phyloP scores from a whole-genome alignment of 2,113 vertebrate genomes.

The Zootoca vivipara region DNA sequence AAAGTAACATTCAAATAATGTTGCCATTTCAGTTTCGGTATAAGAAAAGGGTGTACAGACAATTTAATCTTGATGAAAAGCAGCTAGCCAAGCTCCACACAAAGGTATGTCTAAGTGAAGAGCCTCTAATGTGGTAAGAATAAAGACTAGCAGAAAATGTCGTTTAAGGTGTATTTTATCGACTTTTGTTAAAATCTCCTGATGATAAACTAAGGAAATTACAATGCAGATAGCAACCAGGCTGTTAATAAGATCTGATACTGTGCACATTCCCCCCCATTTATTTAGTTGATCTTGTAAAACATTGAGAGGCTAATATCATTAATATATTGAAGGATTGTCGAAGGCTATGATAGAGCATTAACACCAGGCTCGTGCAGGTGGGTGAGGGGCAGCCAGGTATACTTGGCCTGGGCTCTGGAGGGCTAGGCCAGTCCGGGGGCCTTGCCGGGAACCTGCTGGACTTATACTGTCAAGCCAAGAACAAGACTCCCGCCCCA shows the following conservation, averaged over 20 bases:
- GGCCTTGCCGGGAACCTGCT: neutral
- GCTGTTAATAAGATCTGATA: neutral
- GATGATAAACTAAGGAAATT: neutral
- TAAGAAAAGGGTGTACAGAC: conserved; percentile 96
- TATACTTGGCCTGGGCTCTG: no score
- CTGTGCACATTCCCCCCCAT: neutral
- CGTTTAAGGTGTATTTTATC: neutral
- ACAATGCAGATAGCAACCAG: neutral
- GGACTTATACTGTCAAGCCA: no score
- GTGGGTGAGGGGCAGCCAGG: no score
- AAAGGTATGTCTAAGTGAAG: conserved; percentile 78
- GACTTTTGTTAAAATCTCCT: neutral
- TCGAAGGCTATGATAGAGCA: neutral
- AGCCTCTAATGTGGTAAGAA: neutral
- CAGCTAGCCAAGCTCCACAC: conserved; percentile 96
- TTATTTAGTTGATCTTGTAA: neutral
- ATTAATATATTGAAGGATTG: neutral
- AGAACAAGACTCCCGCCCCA: no score
- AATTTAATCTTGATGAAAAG: conserved; percentile 95
- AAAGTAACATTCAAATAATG: rapidly evolving
- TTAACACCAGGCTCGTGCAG: no score
- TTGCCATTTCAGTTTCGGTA: conserved; percentile 87
- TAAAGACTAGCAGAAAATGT: neutral
- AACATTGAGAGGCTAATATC: neutral
- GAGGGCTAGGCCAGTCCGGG: no score